These are phyloP conservation scores for Addax nasomaculatus DNA, from an alignment of 2,113 vertebrate genomes.

Conservation along the genomic window DNA sequence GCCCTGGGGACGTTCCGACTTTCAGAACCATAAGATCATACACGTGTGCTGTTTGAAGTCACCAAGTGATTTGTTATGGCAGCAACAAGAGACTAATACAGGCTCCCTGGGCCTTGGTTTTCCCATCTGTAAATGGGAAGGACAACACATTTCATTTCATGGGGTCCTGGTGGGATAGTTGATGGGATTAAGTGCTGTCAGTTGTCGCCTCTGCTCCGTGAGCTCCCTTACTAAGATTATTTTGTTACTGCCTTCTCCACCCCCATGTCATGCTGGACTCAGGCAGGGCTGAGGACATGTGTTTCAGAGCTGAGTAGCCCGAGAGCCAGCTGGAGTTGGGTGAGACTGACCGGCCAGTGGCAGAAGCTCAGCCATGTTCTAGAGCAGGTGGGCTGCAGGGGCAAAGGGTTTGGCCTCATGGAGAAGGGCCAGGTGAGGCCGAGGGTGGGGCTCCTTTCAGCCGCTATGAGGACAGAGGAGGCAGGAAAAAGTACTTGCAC, in stretches of 20 bases:
- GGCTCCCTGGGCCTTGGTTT: background rate
- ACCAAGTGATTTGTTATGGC: background rate
- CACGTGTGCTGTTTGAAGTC: background rate
- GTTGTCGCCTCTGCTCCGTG: background rate
- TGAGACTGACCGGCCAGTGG: background rate
- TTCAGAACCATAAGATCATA: background rate
- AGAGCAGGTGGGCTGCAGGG: too few species aligned
- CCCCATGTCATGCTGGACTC: background rate
- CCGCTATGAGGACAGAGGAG: fast-evolving
- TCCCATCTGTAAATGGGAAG: background rate
- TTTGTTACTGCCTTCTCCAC: background rate
- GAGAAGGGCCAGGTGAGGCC: background rate
- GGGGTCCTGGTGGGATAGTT: background rate
- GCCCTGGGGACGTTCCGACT: background rate
- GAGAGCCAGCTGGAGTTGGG: background rate
- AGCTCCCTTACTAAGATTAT: fast-evolving
- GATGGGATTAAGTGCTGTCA: background rate
- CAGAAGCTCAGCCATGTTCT: background rate
- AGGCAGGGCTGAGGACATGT: background rate
- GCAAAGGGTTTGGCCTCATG: background rate
- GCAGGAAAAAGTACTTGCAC: background rate
- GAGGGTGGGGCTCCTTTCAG: background rate
- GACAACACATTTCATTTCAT: background rate
- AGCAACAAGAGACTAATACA: background rate
- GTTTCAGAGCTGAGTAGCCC: background rate